Evolutionary conservation across 2,113 vertebrate species (phyloP), one percentile per base, ranked within the genome.

Genomic region (Pluvianellus socialis): DNA sequence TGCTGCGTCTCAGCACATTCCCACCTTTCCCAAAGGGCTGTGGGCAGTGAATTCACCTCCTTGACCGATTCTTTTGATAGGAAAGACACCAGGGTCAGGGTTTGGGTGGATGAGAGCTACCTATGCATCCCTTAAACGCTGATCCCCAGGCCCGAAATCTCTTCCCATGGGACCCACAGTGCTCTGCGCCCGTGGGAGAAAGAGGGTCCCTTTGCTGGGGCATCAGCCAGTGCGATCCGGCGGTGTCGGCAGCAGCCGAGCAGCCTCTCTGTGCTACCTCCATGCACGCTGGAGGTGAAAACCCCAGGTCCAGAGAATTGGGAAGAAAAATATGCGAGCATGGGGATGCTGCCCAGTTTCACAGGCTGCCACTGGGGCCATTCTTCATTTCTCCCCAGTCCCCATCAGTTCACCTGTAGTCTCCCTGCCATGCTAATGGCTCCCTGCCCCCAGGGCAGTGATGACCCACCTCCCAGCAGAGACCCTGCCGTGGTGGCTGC

Each of bases 141-240:
- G 0, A 58, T 33, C 27, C 10, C 30, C 0, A 0, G 44, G 13
- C 10, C 59, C 6, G 1, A 63, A 82, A 81, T 30, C 74, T n/a
- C 68, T 66, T 68, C 52, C 3, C 6, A 0, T 3, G 52, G 5
- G 13, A n/a, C 4, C 62, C 1, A 1, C 2, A 2, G 53, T 21
- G 59, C 56, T 35, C 42, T 35, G 40, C 8, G 19, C 21, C 58
- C 2, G 2, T 1, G 2, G 50, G 32, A 63, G 38, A 23, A 81
- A 74, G 28, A 88, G 28, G n/a, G 16, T 20, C 16, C 45, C 30
- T 66, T 22, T 40, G 56, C 35, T 79, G 61, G 24, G 38, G 8
- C 24, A 49, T 3, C 53, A 63, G 40, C 11, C 9, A 6, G 28
- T 2, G 0, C 0, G 9, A 9, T 7, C 35, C 3, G 1, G 24